These are phyloP conservation scores for Adelosebastes latens DNA, from an alignment of 2,797 vertebrate genomes.

Conservation along the genomic window DNA sequence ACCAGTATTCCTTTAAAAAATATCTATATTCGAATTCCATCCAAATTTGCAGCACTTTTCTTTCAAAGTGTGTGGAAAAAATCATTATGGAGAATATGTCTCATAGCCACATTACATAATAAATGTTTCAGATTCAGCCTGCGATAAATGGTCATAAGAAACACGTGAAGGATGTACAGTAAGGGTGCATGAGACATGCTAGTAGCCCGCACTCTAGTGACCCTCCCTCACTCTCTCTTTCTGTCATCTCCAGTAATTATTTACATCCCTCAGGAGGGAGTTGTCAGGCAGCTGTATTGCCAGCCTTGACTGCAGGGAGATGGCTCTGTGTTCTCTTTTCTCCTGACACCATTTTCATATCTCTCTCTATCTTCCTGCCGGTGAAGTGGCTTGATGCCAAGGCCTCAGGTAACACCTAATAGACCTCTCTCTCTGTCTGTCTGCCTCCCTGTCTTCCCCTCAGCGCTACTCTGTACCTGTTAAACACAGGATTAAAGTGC, in stretches of 20 bases:
- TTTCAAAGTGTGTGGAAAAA: too few species aligned
- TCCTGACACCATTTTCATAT: slow-evolving; percentile 39
- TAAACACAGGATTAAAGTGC: slow-evolving; percentile 75
- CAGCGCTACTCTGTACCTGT: slow-evolving; percentile 61
- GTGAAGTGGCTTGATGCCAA: slow-evolving; percentile 38
- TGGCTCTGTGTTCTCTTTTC: slow-evolving; percentile 38
- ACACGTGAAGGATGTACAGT: neutral
- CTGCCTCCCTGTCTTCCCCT: slow-evolving; percentile 22
- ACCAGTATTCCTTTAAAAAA: too few species aligned
- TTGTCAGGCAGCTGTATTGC: slow-evolving; percentile 38
- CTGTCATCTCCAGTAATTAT: slow-evolving; percentile 58
- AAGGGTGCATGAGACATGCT: neutral
- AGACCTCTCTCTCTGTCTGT: slow-evolving; percentile 25
- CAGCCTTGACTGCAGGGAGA: slow-evolving; percentile 51
- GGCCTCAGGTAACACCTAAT: slow-evolving; percentile 57
- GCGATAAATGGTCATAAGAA: neutral
- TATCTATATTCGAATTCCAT: too few species aligned
- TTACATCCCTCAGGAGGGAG: slow-evolving; percentile 48
- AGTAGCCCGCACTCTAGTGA: neutral
- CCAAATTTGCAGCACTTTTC: too few species aligned
- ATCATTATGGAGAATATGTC: neutral
- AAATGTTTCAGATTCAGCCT: neutral
- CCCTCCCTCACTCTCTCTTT: slow-evolving; percentile 9
- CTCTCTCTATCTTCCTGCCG: slow-evolving; percentile 39
- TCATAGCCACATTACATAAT: neutral